Percentiles rank a stretch among this genome's conserved stretches.
Conservation (phyloP, 92 coral and sea anemone species). For the Zoanthus sociatus region DNA sequence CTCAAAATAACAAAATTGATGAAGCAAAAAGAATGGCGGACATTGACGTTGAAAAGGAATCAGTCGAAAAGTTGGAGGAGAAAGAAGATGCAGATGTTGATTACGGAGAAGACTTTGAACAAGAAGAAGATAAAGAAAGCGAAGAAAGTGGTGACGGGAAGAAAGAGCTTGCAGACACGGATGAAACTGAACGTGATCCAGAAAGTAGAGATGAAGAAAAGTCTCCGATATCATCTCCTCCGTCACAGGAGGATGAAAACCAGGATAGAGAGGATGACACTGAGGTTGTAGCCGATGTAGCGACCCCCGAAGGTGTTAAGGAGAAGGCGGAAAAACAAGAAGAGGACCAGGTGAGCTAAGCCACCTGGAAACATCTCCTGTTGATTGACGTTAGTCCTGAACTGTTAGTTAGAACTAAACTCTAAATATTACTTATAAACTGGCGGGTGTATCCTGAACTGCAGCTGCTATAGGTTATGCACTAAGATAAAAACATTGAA, state of each 20-base stretch:
- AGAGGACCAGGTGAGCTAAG: constrained; percentile 50
- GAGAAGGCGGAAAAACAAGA: constrained; percentile 49
- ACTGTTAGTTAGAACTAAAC: background rate
- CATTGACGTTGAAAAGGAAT: constrained; percentile 59
- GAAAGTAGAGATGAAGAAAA: constrained; percentile 31
- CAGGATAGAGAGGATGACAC: background rate
- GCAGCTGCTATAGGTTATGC: background rate
- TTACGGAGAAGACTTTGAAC: constrained; percentile 79
- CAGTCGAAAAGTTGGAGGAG: constrained; percentile 26
- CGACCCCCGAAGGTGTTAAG: constrained; percentile 11
- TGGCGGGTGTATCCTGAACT: background rate
- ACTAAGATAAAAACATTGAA: background rate
- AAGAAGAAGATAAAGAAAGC: constrained; percentile 65
- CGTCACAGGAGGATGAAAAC: constrained; percentile 53
- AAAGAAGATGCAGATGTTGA: constrained; percentile 41
- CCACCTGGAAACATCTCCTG: constrained; percentile 6
- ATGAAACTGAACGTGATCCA: constrained; percentile 37
- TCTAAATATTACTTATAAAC: background rate
- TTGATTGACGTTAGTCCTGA: background rate
- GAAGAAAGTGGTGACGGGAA: constrained; percentile 42
- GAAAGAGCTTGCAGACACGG: constrained; percentile 45
- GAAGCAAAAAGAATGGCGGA: background rate
- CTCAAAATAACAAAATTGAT: background rate
- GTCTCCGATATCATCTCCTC: background rate
- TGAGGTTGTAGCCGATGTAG: background rate